Evolutionary conservation across 2,113 vertebrate genomes (phyloP), one percentile per base, ranked within the genome.

Genomic region (Austrofundulus limnaeus): DNA sequence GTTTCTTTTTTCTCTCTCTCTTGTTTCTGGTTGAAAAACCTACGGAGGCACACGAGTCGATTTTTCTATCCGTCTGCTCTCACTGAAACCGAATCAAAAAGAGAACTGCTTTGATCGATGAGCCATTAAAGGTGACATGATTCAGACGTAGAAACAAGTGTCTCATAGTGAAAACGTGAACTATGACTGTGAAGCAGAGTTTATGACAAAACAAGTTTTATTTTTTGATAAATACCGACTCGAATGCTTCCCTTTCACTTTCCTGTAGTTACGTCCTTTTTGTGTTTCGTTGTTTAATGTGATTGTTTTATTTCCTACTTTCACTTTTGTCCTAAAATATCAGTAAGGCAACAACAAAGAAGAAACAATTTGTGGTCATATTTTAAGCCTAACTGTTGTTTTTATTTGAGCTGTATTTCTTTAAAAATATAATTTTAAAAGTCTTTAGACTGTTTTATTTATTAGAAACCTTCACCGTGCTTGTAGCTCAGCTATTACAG

Each of bases 81-180:
- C 66, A 17, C 54, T 66, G 83, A 78, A 78, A 81, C 70, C 31
- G 66, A 77, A 66, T 77, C 51, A 66, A 70, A 83, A 81, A 52
- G 64, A 81, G 78, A 79, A 72, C 42, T 66, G 14, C 75, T 86
- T 84, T 86, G 84, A 84, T 82, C 76, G 41, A 28, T 41, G 66
- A 70, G 37, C 72, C 84, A 59, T 78, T 75, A 64, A 70, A 78
- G 76, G 70, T 77, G 70, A 80, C 65, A 72, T 67, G 68, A 66
- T 53, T 77, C 75, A 83, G 54, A 68, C 41, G 56, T 39, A 61
- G 63, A 80, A 80, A 69, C 57, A 41, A 31, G 50, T n/a, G 20
- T 28, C 54, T 79, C 48, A 66, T 20, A 21, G 25, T 72, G 60
- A 70, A 34, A 69, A 70, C 64, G 16, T 54, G 42, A 69, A 66